A percentile compares a stretch with the other conserved stretches of the same genome.
phyloP scores from a whole-genome alignment of 2,888 invertebrate genomes.

The Chouioia cunea region DNA sequence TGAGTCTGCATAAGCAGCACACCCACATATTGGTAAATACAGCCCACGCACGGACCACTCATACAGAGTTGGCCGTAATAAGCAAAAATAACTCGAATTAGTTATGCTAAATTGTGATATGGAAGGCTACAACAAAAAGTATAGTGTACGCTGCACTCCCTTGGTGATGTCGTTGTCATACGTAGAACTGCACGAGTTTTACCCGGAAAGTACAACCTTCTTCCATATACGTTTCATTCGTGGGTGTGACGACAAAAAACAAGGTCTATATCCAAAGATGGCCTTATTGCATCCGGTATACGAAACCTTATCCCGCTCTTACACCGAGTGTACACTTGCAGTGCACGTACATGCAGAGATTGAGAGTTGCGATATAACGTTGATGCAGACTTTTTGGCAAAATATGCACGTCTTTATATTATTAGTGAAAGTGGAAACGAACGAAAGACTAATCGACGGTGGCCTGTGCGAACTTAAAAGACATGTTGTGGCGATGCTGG shows the following conservation, averaged over 20 bases:
- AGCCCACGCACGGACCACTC: too few species aligned
- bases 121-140: not conserved
- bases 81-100: constrained; percentile 26
- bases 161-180: constrained; percentile 9
- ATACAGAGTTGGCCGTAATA: not conserved
- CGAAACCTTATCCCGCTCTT: not conserved
- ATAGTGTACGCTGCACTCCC: too few species aligned
- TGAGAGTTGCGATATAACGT: not conserved
- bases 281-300: constrained; percentile 49
- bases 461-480: not conserved
- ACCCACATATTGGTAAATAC: not conserved
- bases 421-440: constrained; percentile 33
- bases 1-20: too few species aligned
- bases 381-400: constrained; percentile 11
- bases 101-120: constrained; percentile 25
- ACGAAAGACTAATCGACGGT: not conserved
- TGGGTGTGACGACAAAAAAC: constrained; percentile 59
- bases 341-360: constrained; percentile 2
- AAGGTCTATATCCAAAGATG: constrained; percentile 50
- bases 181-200: constrained; percentile 23
- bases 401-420: not conserved
- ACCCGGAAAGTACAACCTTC: constrained; percentile 36
- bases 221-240: constrained; percentile 49
- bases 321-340: not conserved
- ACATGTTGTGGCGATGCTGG: not conserved